Base-by-base conservation (phyloP, 2,797 vertebrate species). In the Poecilia velifera region DNA sequence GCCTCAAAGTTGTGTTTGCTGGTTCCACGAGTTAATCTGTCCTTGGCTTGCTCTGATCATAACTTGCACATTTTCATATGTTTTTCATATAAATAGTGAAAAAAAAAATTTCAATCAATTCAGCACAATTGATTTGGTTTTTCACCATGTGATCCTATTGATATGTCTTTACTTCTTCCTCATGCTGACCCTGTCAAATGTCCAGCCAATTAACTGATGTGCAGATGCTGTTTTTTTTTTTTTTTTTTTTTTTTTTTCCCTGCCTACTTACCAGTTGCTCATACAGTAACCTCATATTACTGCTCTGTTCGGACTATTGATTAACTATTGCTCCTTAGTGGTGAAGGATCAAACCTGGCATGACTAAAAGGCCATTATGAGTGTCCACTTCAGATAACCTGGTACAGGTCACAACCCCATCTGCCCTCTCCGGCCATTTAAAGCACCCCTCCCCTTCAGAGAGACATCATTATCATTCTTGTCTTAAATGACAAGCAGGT, bases 341-440 rank as follows among this genome's bases (percentile, higher is more conserved):
- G 85, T 86, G 90, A 92, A 91, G 91, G 92, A 95, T 95, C 93
- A 95, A 95, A 95, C 89, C 85, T 92, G 92, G 91, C 92, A 93
- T 91, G 93, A 93, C 94, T 95, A 90, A 95, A 94, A 95, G 95
- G 93, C 95, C 92, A 95, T 96, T 95, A 96, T 94, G 94, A 94
- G 92, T 81, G 64, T 93, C 90, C 94, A 94, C 94, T 95, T 92
- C 93, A 95, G 94, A 95, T 95, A 94, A 95, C 95, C 94, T 90
- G 90, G 95, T 95, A 90, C 91, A 92, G 94, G 94, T 95, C 93
- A 36, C 82, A 94, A 95, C 94, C 95, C 79, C 83, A n/a, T 43
- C 76, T 85, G 89, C 74, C 88, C 92, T 92, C 88, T 91, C 71
- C 81, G 77, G 83, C 87, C 92, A 87, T 88, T 51, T 70, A 53